Conservation (phyloP, 2,888 invertebrate genomes). For the Leucophora obtusa region DNA sequence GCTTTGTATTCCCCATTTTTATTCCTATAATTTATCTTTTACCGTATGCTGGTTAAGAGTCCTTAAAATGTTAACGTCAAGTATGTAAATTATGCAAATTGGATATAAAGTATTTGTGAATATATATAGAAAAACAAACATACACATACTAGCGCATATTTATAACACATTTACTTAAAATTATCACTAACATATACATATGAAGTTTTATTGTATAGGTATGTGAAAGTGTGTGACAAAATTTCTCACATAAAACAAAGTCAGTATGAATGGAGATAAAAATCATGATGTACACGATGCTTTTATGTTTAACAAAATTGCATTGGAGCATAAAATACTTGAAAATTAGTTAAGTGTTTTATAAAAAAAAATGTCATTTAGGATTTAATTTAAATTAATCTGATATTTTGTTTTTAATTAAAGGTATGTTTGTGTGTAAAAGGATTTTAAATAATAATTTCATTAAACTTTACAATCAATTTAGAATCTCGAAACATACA, state of each 20-base stretch:
- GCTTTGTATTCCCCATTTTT: slow-evolving; percentile 41
- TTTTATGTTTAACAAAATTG: slow-evolving; percentile 29
- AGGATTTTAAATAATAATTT: slow-evolving; percentile 28
- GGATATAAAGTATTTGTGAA: slow-evolving; percentile 49
- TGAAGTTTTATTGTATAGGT: slow-evolving; percentile 23
- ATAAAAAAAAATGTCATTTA: slow-evolving; percentile 27
- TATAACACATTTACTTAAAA: slow-evolving; percentile 34
- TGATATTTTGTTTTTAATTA: slow-evolving; percentile 6
- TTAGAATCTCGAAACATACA: slow-evolving; percentile 2
- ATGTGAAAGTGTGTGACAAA: neutral
- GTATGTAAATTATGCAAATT: slow-evolving; percentile 64
- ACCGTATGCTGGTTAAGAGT: slow-evolving; percentile 64
- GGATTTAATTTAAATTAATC: slow-evolving; percentile 44
- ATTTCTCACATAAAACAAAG: slow-evolving; percentile 23
- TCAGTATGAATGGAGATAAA: slow-evolving; percentile 26
- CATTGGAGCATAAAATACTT: slow-evolving; percentile 33
- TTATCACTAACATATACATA: slow-evolving; percentile 24
- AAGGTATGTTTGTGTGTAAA: neutral
- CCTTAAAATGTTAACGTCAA: slow-evolving; percentile 64
- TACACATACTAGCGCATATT: slow-evolving; percentile 22
- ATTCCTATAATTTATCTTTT: slow-evolving; percentile 51
- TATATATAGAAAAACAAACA: neutral
- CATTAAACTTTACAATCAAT: slow-evolving; percentile 13
- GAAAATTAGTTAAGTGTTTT: slow-evolving; percentile 6
- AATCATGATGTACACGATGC: slow-evolving; percentile 19